These are phyloP conservation scores for Ictidomys tridecemlineatus DNA, from an alignment of 2,113 vertebrate species.

Conservation along the genomic window DNA sequence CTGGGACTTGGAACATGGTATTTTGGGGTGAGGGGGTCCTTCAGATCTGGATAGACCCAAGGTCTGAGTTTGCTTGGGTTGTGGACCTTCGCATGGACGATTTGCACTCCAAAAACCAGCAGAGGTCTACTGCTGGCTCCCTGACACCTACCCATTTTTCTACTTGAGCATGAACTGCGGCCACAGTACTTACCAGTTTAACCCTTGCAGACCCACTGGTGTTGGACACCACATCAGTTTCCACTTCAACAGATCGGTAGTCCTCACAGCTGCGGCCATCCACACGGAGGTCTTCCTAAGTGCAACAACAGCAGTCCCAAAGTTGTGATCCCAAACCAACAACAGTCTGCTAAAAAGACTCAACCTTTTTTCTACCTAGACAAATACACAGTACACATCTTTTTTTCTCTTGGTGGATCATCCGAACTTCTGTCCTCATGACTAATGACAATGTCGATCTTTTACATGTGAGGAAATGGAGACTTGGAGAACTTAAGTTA, in stretches of 20 bases:
- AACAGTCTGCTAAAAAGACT: not conserved
- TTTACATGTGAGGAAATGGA: not conserved
- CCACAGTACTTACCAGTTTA: conserved; percentile 91
- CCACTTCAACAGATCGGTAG: conserved; percentile 96
- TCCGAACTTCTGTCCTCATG: not conserved
- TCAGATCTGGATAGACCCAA: not conserved
- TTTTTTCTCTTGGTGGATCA: not conserved
- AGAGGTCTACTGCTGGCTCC: not conserved
- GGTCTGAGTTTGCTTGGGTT: not conserved
- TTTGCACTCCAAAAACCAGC: not conserved
- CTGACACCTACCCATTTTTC: not conserved
- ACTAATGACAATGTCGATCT: not conserved
- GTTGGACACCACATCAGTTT: conserved; percentile 98
- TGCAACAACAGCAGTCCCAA: not conserved
- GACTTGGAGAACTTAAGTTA: not conserved
- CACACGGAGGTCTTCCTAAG: conserved; percentile 95
- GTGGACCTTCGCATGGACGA: not conserved
- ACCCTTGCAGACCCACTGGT: conserved; percentile 98
- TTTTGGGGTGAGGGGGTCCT: not conserved
- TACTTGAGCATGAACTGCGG: not conserved
- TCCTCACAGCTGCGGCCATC: conserved; percentile 98
- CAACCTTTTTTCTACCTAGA: not conserved
- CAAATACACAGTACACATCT: not conserved
- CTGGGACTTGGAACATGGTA: not conserved
- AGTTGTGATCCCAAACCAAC: not conserved